A percentile compares a stretch with the other conserved stretches of the same genome.
phyloP scores from a whole-genome alignment of 2,113 vertebrate species.

The Athene noctua region DNA sequence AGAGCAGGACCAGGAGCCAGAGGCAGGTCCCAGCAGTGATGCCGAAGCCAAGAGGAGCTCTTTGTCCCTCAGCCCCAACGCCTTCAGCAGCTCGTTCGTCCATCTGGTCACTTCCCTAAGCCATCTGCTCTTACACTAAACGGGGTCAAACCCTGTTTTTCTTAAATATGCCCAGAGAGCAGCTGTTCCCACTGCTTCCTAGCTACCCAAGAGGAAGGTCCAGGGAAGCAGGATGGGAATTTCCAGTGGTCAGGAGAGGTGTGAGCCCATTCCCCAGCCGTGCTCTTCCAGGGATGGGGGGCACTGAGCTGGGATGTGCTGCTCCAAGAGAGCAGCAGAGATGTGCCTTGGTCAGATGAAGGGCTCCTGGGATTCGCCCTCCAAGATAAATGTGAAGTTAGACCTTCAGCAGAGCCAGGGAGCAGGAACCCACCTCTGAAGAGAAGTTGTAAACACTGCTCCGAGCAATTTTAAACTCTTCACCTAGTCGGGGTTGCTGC shows the following conservation, averaged over 20 bases:
- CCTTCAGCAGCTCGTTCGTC: background rate
- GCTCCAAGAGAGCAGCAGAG: background rate
- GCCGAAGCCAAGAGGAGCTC: background rate
- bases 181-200: background rate
- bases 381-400: background rate
- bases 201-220: background rate
- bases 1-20: slow-evolving; percentile 2
- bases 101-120: background rate
- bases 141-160: background rate
- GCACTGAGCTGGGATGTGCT: background rate
- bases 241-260: background rate
- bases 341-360: background rate
- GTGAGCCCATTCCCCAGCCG: fast-evolving
- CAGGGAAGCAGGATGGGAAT: background rate
- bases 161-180: background rate
- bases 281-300: background rate
- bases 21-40: background rate
- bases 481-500: background rate
- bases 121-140: background rate
- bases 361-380: background rate
- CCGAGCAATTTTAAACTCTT: background rate
- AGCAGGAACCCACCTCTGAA: background rate
- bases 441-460: background rate
- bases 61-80: background rate
- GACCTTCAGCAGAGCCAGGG: background rate